Evolutionary conservation across 2,113 vertebrate genomes (phyloP), one percentile per base, ranked within the genome.

Genomic region (Sclerurus mexicanus): DNA sequence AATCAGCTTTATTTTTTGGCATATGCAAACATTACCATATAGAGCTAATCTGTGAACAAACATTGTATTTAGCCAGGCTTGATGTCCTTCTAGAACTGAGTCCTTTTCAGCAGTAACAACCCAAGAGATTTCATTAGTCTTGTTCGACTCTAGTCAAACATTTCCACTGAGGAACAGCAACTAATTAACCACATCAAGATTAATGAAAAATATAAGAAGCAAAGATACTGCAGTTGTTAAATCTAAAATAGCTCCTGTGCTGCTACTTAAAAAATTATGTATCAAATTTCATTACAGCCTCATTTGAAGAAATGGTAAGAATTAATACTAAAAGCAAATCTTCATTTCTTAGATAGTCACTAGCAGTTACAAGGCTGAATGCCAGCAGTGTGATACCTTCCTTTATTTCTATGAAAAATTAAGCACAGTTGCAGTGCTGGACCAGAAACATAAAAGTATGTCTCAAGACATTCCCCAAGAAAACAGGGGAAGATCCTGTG

Each of bases 151-250:
- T 52, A 81, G 44, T 93, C 52, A 94, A 93, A 96, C 83, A 92
- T 89, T 92, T 87, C 83, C 76, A 72, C 64, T 89, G 90, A 96
- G 92, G 60, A 96, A 82, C 31, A 81, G 95, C 68, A 88, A 88
- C 92, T 97, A 93, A 97, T 96, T 97, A 96, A 94, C 64, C 56
- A 94, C 56, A 86, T 93, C 75, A 96, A 96, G 82, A 89, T 90
- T 93, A 97, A 97, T 95, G 87, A 94, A 95, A 95, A 90, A 68
- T 85, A 92, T 74, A 92, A 76, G 56, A 84, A 80, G 80, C 58
- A 95, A 63, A 87, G 87, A 95, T 91, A 91, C 15, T 0, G 1
- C 74, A 68, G 81, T 81, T 91, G 88, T 96, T 90, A 95, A 93
- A 87, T 85, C 72, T 84, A 89, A 95, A 97, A 94, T 75, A 88